These are phyloP conservation scores for Podilymbus podiceps DNA, from an alignment of 2,113 vertebrate species.

Conservation along the genomic window DNA sequence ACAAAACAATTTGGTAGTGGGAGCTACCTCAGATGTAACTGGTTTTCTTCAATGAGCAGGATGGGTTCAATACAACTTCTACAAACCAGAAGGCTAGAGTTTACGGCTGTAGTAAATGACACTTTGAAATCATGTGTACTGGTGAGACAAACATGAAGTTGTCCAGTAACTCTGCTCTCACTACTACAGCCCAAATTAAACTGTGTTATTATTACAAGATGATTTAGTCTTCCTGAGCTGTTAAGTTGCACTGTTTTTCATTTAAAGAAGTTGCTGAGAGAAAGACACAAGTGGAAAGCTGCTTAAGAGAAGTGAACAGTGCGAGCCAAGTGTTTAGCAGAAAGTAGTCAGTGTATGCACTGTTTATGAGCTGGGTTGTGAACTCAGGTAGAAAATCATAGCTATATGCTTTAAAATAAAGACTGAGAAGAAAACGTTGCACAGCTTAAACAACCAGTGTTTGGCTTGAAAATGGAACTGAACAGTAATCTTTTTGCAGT, in stretches of 20 bases:
- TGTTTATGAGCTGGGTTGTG: neutral
- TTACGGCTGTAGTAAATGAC: slow-evolving; percentile 51
- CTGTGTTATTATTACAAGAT: neutral
- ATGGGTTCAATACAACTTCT: slow-evolving; percentile 19
- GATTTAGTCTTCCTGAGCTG: neutral
- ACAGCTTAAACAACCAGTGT: neutral
- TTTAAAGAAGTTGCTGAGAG: neutral
- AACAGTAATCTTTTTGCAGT: neutral
- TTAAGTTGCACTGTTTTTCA: neutral
- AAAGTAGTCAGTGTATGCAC: neutral
- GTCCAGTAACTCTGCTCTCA: neutral
- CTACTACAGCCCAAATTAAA: neutral
- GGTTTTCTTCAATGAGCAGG: neutral
- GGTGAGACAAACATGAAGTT: slow-evolving; percentile 27
- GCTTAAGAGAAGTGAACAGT: neutral
- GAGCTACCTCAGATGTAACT: neutral
- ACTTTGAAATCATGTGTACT: slow-evolving; percentile 15
- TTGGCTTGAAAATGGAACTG: neutral
- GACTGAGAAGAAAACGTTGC: neutral
- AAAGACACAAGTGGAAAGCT: neutral
- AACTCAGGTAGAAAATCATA: neutral
- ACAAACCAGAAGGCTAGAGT: slow-evolving; percentile 37
- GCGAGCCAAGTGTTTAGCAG: neutral
- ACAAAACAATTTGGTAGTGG: neutral
- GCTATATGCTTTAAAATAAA: neutral